Conservation (phyloP, 2,797 vertebrate species). For the Cossypha dichroa region DNA sequence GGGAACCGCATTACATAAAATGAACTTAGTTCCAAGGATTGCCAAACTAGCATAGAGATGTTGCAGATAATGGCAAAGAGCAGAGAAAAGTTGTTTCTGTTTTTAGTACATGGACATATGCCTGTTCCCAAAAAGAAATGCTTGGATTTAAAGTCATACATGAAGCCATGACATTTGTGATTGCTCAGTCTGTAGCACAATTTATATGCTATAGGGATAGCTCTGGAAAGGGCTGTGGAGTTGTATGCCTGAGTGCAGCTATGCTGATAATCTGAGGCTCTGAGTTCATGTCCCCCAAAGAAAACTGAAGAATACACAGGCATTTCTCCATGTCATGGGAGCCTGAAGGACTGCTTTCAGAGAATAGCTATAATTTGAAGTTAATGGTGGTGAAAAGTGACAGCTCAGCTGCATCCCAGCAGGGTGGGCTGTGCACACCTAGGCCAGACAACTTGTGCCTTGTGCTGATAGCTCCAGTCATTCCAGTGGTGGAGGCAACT, state of each 20-base stretch:
- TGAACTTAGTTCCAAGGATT: conserved; percentile 45
- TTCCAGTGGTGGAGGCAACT: neutral
- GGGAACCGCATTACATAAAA: conserved; percentile 46
- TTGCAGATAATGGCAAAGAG: conserved; percentile 49
- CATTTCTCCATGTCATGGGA: neutral
- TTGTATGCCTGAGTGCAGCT: neutral
- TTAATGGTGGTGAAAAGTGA: neutral
- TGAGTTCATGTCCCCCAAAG: neutral
- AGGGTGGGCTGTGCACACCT: neutral
- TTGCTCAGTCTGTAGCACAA: conserved; percentile 43
- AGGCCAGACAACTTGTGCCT: neutral
- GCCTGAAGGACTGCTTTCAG: neutral
- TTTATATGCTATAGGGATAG: neutral
- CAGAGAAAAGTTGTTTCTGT: conserved; percentile 27
- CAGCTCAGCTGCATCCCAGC: neutral
- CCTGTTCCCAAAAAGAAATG: conserved; percentile 58
- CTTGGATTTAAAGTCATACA: conserved; percentile 42
- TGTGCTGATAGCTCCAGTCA: neutral
- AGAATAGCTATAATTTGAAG: neutral
- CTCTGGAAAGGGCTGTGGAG: neutral
- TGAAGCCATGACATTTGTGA: conserved; percentile 39
- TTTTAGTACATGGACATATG: conserved; percentile 54
- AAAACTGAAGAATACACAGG: neutral
- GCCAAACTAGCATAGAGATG: conserved; percentile 42
- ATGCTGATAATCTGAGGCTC: neutral